Evolutionary conservation across 2,797 vertebrate species (phyloP).

Genomic region (Natrix natrix): DNA sequence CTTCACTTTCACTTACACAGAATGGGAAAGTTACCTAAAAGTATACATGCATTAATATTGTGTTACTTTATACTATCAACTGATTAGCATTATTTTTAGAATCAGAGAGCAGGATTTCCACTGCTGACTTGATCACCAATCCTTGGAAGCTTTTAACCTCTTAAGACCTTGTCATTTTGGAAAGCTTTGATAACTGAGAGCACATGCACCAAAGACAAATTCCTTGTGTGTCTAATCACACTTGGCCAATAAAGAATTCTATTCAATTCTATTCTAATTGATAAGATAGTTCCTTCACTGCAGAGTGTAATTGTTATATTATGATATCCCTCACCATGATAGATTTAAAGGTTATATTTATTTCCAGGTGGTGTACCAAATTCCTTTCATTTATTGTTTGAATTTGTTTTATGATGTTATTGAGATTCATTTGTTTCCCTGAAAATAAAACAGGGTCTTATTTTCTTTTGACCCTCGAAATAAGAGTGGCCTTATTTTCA

Average conservation of each 20-base stretch:
- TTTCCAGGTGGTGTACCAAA: neutral
- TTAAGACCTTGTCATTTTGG: neutral
- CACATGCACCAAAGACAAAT: no score
- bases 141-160: neutral
- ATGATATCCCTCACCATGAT: neutral
- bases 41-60: neutral
- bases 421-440: neutral
- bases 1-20: constrained; percentile 1
- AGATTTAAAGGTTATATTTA: neutral
- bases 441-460: no score
- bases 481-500: no score
- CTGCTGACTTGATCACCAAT: neutral
- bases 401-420: neutral
- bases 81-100: constrained; percentile 17
- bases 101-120: neutral
- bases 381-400: neutral
- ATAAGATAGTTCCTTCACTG: neutral
- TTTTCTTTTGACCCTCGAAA: no score
- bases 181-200: neutral
- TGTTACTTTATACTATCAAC: neutral
- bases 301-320: neutral
- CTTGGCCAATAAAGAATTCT: no score
- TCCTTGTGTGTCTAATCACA: no score
- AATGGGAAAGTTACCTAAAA: neutral
- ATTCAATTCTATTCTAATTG: neutral